phyloP scores from a whole-genome alignment of 2,888 invertebrate genomes.

The Eilema sororculum region DNA sequence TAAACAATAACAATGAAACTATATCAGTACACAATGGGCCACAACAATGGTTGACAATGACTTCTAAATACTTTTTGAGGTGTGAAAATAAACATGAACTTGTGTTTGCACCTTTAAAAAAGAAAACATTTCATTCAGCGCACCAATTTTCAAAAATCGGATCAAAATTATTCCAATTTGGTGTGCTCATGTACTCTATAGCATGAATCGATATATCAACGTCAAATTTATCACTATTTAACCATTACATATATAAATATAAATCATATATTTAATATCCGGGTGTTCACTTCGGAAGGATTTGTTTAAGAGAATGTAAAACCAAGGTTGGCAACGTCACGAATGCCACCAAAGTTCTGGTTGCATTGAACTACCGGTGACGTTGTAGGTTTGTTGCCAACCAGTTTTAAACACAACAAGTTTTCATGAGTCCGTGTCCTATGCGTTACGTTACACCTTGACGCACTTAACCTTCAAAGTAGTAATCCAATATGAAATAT shows the following conservation, averaged over 20 bases:
- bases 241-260: conserved; percentile 33
- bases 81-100: not conserved
- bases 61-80: conserved; percentile 12
- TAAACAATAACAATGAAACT: conserved; percentile 44
- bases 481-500: conserved; percentile 71
- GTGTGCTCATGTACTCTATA: not conserved
- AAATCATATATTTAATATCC: conserved; percentile 38
- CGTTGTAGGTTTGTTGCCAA: conserved; percentile 8
- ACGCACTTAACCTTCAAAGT: conserved; percentile 67
- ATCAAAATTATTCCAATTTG: not conserved
- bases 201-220: conserved; percentile 15
- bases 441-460: conserved; percentile 72
- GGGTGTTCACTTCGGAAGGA: conserved; percentile 53
- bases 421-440: conserved; percentile 38
- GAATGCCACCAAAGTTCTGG: conserved; percentile 47
- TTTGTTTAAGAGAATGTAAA: conserved; percentile 72
- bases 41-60: conserved; percentile 11
- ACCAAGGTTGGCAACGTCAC: conserved; percentile 73
- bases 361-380: conserved; percentile 28
- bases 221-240: conserved; percentile 29
- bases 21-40: conserved; percentile 13
- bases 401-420: conserved; percentile 20
- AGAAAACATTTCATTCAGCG: not conserved
- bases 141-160: not conserved
- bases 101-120: not conserved